Base-by-base conservation (phyloP, 2,113 vertebrate species). In the Sander lucioperca region DNA sequence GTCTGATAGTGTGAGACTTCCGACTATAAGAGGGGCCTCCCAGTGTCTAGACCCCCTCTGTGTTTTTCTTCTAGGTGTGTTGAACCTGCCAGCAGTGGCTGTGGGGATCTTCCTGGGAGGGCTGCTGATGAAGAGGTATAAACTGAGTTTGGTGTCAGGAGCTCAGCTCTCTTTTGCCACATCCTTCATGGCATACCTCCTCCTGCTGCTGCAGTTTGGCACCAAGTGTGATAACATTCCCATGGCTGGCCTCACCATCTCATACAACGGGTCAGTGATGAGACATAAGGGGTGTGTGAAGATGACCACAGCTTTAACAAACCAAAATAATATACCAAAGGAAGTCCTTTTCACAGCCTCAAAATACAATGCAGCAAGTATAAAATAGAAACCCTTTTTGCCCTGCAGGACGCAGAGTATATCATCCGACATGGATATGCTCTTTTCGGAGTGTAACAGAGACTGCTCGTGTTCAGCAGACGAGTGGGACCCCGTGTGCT, bases 401-500 rank as follows among this genome's bases (percentile, higher is more conserved):
- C 16, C 43, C 21, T 61, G 30, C 83, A 93, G 95, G 91, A 96
- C 95, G 5, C 91, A 84, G 36, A 36, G 79, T 43, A 30, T 95
- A 30, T 89, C 74, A 0, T 25, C 78, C 45, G 53, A 94, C 2
- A 90, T 91, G 3, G 91, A 85, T 4, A 59, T 76, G 19, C 33
- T 97, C 16, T 86, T 95, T 86, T 95, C 97, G 19, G 82, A 88
- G 9, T 99, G 98, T 89, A 98, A 99, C 90, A 91, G 86, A 30
- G 84, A 87, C 91, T 99, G 97, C 88, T 94, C 94, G 0, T 99
- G 97, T 83, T 93, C 95, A n/a, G 43, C 86, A 39, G 91, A 82
- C 0, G 90, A 95, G 6, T 99, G 98, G 98, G 97, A 99, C 50
- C 98, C 97, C 0, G 95, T 99, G 67, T 99, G 98, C 80, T 96